Conservation (phyloP, 2,888 invertebrate genomes). For the Escarpia spicata region DNA sequence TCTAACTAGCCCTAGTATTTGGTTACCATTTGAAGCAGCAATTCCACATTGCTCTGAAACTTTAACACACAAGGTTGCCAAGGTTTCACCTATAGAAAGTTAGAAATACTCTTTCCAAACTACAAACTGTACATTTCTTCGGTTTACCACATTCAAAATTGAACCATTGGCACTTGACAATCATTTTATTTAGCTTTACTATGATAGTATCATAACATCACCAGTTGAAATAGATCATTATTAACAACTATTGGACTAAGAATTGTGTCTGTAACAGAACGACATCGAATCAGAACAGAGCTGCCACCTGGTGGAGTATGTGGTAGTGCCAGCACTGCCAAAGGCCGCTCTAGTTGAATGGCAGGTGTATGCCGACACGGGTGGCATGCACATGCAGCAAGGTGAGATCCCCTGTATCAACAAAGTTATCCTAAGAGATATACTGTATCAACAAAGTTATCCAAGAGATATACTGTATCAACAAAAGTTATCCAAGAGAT, state of each 20-base stretch:
- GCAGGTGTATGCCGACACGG: slow-evolving; percentile 74
- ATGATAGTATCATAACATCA: slow-evolving; percentile 13
- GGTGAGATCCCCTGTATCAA: neutral
- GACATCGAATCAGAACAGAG: neutral
- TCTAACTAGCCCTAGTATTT: no score
- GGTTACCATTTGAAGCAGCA: no score
- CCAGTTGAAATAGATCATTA: neutral
- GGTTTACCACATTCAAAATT: neutral
- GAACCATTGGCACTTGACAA: neutral
- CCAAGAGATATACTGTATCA: no score
- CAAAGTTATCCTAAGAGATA: no score
- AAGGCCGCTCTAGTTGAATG: slow-evolving; percentile 85
- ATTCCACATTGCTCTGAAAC: no score
- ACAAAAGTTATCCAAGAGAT: no score
- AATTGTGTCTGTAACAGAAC: neutral
- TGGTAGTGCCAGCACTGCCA: slow-evolving; percentile 84
- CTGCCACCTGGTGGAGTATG: slow-evolving; percentile 46
- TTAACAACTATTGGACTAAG: neutral
- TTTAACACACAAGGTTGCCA: neutral
- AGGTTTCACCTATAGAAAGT: neutral
- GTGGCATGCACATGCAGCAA: neutral
- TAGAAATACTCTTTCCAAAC: neutral
- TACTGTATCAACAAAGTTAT: no score
- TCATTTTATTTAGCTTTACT: slow-evolving; percentile 69
- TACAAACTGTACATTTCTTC: neutral